These are phyloP conservation scores for Choreutis nemorana DNA, from an alignment of 2,888 invertebrate genomes.

Conservation along the genomic window DNA sequence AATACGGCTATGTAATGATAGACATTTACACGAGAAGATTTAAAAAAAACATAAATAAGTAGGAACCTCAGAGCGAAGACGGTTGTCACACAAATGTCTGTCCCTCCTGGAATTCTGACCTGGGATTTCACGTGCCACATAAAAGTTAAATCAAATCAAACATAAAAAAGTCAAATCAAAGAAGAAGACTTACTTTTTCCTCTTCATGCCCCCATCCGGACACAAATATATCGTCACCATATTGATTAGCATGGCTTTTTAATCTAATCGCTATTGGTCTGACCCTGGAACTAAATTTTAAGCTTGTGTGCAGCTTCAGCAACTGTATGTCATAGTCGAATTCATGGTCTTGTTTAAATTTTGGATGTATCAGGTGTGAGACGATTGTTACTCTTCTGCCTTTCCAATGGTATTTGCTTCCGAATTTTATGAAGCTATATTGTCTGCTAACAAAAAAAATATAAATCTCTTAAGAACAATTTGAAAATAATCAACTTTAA, in stretches of 20 bases:
- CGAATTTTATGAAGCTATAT: constrained; percentile 26
- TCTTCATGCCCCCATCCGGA: constrained; percentile 41
- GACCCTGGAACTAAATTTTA: constrained; percentile 21
- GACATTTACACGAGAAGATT: too few species aligned
- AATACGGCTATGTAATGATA: too few species aligned
- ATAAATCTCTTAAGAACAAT: too few species aligned
- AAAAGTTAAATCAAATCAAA: too few species aligned
- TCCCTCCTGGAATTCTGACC: too few species aligned
- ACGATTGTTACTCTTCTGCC: constrained; percentile 21
- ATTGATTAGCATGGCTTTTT: constrained; percentile 13
- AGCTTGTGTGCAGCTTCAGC: constrained; percentile 16
- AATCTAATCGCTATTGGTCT: constrained; percentile 20
- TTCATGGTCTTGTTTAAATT: constrained; percentile 21
- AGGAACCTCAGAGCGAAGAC: too few species aligned
- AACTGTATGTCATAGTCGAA: constrained; percentile 44
- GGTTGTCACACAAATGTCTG: too few species aligned
- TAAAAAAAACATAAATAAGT: too few species aligned
- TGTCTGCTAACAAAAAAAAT: constrained; percentile 16
- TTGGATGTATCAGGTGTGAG: constrained; percentile 28
- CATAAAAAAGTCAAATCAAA: too few species aligned
- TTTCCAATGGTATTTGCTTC: constrained; percentile 23
- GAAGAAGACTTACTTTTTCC: constrained; percentile 25
- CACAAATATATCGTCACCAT: constrained; percentile 20
- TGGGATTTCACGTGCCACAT: too few species aligned
- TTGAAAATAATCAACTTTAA: too few species aligned